Base-by-base conservation (phyloP, 1,140 invertebrate genomes). In the Littorina saxatilis region DNA sequence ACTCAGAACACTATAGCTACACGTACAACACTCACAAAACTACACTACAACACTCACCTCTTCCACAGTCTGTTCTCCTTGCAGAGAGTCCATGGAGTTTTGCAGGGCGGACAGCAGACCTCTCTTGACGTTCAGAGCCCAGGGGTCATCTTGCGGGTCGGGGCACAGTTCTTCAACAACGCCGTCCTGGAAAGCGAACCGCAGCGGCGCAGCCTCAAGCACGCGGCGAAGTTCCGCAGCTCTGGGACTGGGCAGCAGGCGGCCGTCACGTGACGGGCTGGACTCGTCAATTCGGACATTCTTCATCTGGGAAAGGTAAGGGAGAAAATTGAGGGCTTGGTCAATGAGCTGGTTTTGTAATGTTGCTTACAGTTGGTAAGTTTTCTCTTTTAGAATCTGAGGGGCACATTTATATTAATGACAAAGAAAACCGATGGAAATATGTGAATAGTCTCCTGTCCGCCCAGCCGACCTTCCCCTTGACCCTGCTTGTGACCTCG, bases 41-140 rank as follows among this genome's bases (percentile, higher is more conserved):
- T n/a, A n/a, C n/a, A n/a, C n/a, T n/a, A n/a, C n/a, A n/a, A n/a
- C n/a, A n/a, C 43, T 47, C 7, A 87, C 87, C 86, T 88, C 87
- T 17, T 82, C 58, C 2, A 93, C 93, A 63, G 94, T 94, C 74
- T 95, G 94, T 37, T n/a, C 96, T 94, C 89, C 97, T 96, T 78
- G 23, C 70, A 98, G 96, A 68, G 96, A 93, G 58, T 84, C 94
- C 96, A 98, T 97, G 37, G 95, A 95, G 88, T 98, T 98, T 87
- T 98, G 97, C 61, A 98, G 94, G 85, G 96, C 94, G 0, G 97
- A 97, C 7, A 98, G 90, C 23, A 97, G 93, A 43, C 96, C 97
- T 85, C 95, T 94, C 91, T 98, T 98, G 89, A 98, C 94, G 91
- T 98, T 98, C 72, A 98, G 93, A 0, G 95, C 95, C 96, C 96